These are phyloP conservation scores for Neodiprion pinetum DNA, from an alignment of 1,140 invertebrate genomes.

Conservation along the genomic window DNA sequence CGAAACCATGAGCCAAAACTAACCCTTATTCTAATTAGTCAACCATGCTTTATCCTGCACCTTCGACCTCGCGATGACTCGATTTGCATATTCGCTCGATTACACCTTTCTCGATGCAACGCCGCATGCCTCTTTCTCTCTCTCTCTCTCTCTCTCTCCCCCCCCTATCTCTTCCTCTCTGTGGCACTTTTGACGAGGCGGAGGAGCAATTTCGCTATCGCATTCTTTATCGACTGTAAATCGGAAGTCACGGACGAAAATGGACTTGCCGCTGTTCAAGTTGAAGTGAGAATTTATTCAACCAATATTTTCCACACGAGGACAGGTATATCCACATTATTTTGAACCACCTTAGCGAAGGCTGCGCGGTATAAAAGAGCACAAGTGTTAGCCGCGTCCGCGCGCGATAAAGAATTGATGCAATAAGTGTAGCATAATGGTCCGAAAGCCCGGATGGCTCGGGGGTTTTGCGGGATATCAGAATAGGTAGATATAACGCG, in stretches of 20 bases:
- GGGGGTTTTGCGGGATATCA: neutral
- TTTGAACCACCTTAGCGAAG: neutral
- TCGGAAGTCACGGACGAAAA: slow-evolving; percentile 18
- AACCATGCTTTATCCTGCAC: neutral
- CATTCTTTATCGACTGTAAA: too few species aligned
- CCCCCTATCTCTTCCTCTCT: neutral
- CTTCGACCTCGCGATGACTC: neutral
- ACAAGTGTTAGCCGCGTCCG: neutral
- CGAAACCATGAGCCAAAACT: slow-evolving; percentile 59
- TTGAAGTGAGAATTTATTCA: too few species aligned
- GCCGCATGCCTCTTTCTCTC: slow-evolving; percentile 21
- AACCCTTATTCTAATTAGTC: slow-evolving; percentile 61
- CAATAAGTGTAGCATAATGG: neutral
- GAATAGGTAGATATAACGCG: neutral
- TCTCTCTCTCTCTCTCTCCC: neutral
- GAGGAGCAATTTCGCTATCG: slow-evolving; percentile 7
- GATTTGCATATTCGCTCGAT: slow-evolving; percentile 56
- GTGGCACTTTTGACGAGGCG: slow-evolving; percentile 4
- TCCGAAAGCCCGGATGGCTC: neutral
- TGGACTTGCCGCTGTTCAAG: too few species aligned
- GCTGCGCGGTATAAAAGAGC: too few species aligned
- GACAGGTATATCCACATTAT: too few species aligned
- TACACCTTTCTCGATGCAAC: slow-evolving; percentile 32
- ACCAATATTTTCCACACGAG: too few species aligned
- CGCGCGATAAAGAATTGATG: neutral